Conservation (phyloP, 2,888 invertebrate genomes). For the Mellilla xanthometata region DNA sequence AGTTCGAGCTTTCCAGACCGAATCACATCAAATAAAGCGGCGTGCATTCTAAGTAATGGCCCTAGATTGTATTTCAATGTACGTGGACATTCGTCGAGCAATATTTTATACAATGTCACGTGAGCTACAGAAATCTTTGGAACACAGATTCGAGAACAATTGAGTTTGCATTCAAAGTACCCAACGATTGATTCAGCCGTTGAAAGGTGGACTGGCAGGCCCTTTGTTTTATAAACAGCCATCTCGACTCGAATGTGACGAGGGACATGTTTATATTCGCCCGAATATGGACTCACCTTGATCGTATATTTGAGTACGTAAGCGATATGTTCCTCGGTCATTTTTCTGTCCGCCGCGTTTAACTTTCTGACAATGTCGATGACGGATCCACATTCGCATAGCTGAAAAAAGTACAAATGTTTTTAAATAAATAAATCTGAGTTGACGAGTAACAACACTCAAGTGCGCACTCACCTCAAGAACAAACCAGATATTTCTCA, state of each 20-base stretch:
- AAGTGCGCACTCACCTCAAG: conserved; percentile 87
- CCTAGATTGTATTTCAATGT: conserved; percentile 79
- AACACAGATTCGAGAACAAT: conserved; percentile 77
- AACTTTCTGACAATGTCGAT: conserved; percentile 90
- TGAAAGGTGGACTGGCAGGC: conserved; percentile 80
- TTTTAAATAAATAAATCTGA: conserved; percentile 24
- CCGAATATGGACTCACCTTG: conserved; percentile 85
- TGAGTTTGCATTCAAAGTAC: conserved; percentile 81
- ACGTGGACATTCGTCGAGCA: conserved; percentile 73
- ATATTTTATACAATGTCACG: conserved; percentile 79
- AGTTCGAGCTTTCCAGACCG: conserved; percentile 79
- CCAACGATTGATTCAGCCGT: conserved; percentile 80
- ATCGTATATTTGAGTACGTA: conserved; percentile 93
- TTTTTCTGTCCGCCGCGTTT: conserved; percentile 86
- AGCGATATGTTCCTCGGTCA: conserved; percentile 94
- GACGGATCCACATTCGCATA: conserved; percentile 93
- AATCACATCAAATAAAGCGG: conserved; percentile 82
- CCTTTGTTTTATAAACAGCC: conserved; percentile 80
- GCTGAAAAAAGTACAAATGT: conserved; percentile 76
- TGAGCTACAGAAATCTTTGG: conserved; percentile 64
- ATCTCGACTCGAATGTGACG: conserved; percentile 76
- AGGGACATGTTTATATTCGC: conserved; percentile 80
- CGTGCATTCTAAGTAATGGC: conserved; percentile 82
- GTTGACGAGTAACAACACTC: conserved; percentile 8
- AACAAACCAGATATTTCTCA: conserved; percentile 93